A percentile compares a stretch with the other conserved stretches of the same genome.
Conservation (phyloP, 1,140 invertebrate species). For the Diabrotica virgifera region DNA sequence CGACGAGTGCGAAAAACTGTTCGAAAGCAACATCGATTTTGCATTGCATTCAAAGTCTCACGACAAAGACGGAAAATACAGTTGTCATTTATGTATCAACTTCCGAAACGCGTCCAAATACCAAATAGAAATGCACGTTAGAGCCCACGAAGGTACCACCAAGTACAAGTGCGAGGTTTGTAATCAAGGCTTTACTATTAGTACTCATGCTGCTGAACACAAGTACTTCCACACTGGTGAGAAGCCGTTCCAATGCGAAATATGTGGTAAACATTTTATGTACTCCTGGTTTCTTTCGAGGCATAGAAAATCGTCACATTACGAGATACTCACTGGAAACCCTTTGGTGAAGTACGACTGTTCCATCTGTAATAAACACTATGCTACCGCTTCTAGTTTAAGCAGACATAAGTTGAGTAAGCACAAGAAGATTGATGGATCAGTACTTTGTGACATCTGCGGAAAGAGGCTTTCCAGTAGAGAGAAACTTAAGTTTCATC, state of each 20-base stretch:
- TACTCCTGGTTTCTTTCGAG: conserved; percentile 45
- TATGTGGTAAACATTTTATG: conserved; percentile 56
- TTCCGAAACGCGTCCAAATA: conserved; percentile 42
- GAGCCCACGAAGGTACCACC: conserved; percentile 48
- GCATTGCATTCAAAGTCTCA: conserved; percentile 45
- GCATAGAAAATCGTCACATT: conserved; percentile 44
- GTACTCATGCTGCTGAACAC: conserved; percentile 49
- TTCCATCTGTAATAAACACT: conserved; percentile 44
- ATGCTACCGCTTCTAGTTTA: conserved; percentile 44
- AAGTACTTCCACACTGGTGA: conserved; percentile 56
- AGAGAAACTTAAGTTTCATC: conserved; percentile 69
- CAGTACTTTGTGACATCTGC: conserved; percentile 67
- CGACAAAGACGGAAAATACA: conserved; percentile 50
- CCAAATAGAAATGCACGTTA: conserved; percentile 46
- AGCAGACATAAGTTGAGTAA: conserved; percentile 43
- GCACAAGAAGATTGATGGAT: conserved; percentile 36
- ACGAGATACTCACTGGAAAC: conserved; percentile 45
- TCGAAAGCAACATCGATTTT: conserved; percentile 32
- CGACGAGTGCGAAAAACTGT: conserved; percentile 35
- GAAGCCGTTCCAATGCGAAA: conserved; percentile 60
- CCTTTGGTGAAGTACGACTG: conserved; percentile 46
- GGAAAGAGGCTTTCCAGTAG: conserved; percentile 72
- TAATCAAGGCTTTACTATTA: conserved; percentile 51
- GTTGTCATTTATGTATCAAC: conserved; percentile 51
- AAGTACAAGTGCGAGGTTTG: conserved; percentile 55